These are phyloP conservation scores for Papilio aristodemus DNA, from an alignment of 1,140 invertebrate species.

Conservation along the genomic window DNA sequence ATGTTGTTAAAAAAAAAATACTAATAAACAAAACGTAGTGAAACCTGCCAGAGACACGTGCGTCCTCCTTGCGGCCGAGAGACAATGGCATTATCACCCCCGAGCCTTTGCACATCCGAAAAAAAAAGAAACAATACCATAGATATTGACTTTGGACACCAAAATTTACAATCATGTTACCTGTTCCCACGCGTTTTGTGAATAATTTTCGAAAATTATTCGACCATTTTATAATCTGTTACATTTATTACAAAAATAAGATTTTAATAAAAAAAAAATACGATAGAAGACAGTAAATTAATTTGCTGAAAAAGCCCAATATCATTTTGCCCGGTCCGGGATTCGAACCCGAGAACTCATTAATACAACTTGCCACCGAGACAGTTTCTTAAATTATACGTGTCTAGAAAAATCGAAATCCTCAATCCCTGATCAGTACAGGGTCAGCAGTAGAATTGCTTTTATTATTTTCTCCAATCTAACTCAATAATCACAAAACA, in stretches of 20 bases:
- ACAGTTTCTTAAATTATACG: no score
- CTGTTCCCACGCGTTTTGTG: conserved; percentile 50
- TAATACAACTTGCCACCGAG: no score
- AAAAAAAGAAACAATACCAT: conserved; percentile 51
- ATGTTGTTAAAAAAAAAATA: conserved; percentile 48
- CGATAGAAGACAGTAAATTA: no score
- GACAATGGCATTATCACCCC: conserved; percentile 55
- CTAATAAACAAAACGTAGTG: conserved; percentile 55
- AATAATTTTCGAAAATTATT: neutral
- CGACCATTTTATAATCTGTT: neutral
- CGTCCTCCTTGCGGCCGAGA: conserved; percentile 64
- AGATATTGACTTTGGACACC: conserved; percentile 50
- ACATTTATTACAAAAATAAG: neutral
- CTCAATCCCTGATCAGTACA: no score
- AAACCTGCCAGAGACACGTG: conserved; percentile 68
- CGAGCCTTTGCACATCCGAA: conserved; percentile 38
- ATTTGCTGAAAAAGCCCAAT: no score
- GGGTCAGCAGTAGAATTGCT: neutral
- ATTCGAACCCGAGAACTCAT: no score
- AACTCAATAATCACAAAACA: neutral
- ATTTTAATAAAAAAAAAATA: neutral
- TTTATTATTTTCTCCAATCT: neutral
- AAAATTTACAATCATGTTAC: conserved; percentile 49
- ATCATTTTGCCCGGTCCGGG: no score
- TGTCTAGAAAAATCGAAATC: no score